Evolutionary conservation across 2,113 vertebrate genomes (phyloP).

Genomic region (Spea bombifrons): DNA sequence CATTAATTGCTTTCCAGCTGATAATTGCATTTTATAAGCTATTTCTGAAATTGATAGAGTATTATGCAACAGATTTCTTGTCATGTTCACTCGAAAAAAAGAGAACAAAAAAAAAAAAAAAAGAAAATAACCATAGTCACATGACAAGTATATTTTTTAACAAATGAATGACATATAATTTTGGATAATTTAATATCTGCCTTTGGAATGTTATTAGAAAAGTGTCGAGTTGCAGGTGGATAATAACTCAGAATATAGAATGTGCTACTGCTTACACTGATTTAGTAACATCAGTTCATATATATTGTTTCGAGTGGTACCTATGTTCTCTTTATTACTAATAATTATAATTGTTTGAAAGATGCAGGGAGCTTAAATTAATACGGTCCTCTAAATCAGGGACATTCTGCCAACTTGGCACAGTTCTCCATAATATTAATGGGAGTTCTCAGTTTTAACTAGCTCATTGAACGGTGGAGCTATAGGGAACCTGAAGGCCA

Average conservation of each 20-base stretch:
- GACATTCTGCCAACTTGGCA: no score
- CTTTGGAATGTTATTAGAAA: not conserved
- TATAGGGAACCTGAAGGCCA: no score
- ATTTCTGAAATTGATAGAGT: conserved; percentile 27
- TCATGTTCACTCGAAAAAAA: conserved; percentile 4
- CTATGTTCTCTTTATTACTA: not conserved
- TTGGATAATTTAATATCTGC: conserved; percentile 2
- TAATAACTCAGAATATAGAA: not conserved
- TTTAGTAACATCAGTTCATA: not conserved
- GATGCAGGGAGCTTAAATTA: no score
- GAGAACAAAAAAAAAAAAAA: conserved; percentile 10
- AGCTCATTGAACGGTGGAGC: no score
- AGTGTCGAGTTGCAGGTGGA: not conserved
- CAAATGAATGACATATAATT: not conserved
- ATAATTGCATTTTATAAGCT: conserved; percentile 41
- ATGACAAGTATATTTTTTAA: not conserved
- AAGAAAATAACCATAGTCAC: conserved; percentile 24
- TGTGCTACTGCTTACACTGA: not conserved
- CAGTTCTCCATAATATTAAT: no score
- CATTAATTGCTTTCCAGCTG: conserved; percentile 36
- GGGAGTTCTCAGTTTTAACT: no score
- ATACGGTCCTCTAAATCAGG: no score
- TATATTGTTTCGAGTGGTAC: not conserved
- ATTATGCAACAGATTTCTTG: conserved; percentile 23
- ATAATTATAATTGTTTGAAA: not conserved